phyloP scores from a whole-genome alignment of 1,140 invertebrate genomes.

The Platyura marginata region DNA sequence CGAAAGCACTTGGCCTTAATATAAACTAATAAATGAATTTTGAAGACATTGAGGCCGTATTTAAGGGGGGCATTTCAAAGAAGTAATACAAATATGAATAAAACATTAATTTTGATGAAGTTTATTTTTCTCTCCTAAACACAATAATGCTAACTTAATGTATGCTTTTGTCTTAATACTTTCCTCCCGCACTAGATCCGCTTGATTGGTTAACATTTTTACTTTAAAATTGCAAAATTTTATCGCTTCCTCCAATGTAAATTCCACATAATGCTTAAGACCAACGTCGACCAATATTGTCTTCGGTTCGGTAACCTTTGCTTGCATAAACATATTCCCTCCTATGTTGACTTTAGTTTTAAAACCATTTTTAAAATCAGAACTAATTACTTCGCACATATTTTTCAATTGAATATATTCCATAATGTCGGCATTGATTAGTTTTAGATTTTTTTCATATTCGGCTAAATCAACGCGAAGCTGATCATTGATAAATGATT shows the following conservation, averaged over 20 bases:
- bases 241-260: slow-evolving; percentile 48
- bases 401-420: slow-evolving; percentile 55
- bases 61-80: too few species aligned
- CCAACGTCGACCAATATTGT: slow-evolving; percentile 55
- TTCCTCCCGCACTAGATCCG: slow-evolving; percentile 38
- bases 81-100: too few species aligned
- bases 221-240: slow-evolving; percentile 49
- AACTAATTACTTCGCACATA: slow-evolving; percentile 34
- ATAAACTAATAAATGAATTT: too few species aligned
- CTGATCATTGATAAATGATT: slow-evolving; percentile 43
- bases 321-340: slow-evolving; percentile 55
- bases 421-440: slow-evolving; percentile 43
- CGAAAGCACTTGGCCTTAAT: too few species aligned
- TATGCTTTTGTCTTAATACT: slow-evolving; percentile 53
- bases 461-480: slow-evolving; percentile 40
- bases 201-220: slow-evolving; percentile 39
- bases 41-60: too few species aligned
- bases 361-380: slow-evolving; percentile 32
- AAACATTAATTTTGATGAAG: too few species aligned
- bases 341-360: slow-evolving; percentile 67
- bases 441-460: slow-evolving; percentile 36
- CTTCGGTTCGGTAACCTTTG: slow-evolving; percentile 44
- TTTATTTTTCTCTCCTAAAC: slow-evolving; percentile 36
- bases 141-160: slow-evolving; percentile 57
- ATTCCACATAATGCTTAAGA: slow-evolving; percentile 54